Conservation (phyloP, 2,888 invertebrate genomes). For the Eulithis testata region DNA sequence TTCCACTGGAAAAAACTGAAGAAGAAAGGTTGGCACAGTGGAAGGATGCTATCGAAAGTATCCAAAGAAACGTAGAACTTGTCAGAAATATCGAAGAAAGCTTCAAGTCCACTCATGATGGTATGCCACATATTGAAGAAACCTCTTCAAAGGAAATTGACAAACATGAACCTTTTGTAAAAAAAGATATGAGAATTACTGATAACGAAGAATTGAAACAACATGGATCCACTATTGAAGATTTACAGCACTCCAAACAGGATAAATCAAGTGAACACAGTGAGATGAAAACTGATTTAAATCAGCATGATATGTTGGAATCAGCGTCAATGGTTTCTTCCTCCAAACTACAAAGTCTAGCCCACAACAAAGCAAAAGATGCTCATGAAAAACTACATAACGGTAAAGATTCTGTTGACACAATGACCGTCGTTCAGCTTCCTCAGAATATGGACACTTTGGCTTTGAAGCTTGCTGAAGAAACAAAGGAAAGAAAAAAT, state of each 20-base stretch:
- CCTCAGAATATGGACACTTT: slow-evolving; percentile 11
- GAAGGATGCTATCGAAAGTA: slow-evolving; percentile 67
- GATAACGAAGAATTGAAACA: slow-evolving; percentile 25
- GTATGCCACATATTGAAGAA: slow-evolving; percentile 19
- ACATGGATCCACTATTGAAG: slow-evolving; percentile 19
- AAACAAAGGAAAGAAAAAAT: slow-evolving; percentile 31
- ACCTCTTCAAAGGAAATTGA: background rate
- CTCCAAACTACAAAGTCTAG: slow-evolving; percentile 41
- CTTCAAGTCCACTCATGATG: slow-evolving; percentile 49
- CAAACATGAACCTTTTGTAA: slow-evolving; percentile 21
- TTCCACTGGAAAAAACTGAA: slow-evolving; percentile 53
- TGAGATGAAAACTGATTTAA: slow-evolving; percentile 22
- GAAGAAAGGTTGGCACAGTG: slow-evolving; percentile 67
- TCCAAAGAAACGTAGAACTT: slow-evolving; percentile 64
- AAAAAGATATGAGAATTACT: slow-evolving; percentile 34
- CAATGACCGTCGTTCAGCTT: slow-evolving; percentile 7
- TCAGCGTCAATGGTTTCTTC: slow-evolving; percentile 49
- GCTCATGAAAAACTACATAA: slow-evolving; percentile 3
- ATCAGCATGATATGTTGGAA: slow-evolving; percentile 45
- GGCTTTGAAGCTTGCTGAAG: slow-evolving; percentile 32
- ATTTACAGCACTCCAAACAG: slow-evolving; percentile 22
- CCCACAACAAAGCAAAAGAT: slow-evolving; percentile 20
- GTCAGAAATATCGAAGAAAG: slow-evolving; percentile 70
- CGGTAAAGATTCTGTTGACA: slow-evolving; percentile 6
- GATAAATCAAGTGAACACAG: slow-evolving; percentile 36